These are phyloP conservation scores for Micronisus gabar DNA, from an alignment of 2,113 vertebrate genomes.

Conservation along the genomic window DNA sequence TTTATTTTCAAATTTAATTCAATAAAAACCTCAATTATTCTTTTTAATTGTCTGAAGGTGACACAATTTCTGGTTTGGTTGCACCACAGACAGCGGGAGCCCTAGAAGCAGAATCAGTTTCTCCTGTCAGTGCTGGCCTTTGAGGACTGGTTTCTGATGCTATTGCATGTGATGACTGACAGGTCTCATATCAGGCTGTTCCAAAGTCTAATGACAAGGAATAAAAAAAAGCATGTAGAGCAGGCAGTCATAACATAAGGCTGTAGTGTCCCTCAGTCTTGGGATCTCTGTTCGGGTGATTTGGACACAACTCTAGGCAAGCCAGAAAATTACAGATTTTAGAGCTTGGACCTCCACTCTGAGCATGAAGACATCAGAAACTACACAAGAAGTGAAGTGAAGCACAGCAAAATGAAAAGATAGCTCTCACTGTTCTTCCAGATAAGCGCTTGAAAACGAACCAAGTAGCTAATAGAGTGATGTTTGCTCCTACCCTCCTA, in stretches of 20 bases:
- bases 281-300: neutral
- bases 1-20: neutral
- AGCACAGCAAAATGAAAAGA: neutral
- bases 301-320: neutral
- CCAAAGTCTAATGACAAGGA: neutral
- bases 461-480: fast-evolving
- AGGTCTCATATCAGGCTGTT: neutral
- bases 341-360: neutral
- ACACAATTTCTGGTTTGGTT: neutral
- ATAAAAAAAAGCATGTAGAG: neutral
- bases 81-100: neutral
- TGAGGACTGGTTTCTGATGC: neutral
- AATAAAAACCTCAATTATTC: neutral
- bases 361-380: neutral
- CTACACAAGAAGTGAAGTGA: neutral
- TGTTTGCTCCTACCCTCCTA: neutral
- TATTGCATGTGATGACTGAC: neutral
- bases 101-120: neutral
- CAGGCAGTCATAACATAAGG: neutral
- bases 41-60: neutral
- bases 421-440: neutral
- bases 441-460: neutral
- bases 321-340: neutral
- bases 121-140: neutral
- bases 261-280: neutral